A percentile compares a stretch with the other conserved stretches of the same genome.
These are phyloP conservation scores for Rhinatrema bivittatum DNA, from an alignment of 2,797 vertebrate species.

Conservation along the genomic window DNA sequence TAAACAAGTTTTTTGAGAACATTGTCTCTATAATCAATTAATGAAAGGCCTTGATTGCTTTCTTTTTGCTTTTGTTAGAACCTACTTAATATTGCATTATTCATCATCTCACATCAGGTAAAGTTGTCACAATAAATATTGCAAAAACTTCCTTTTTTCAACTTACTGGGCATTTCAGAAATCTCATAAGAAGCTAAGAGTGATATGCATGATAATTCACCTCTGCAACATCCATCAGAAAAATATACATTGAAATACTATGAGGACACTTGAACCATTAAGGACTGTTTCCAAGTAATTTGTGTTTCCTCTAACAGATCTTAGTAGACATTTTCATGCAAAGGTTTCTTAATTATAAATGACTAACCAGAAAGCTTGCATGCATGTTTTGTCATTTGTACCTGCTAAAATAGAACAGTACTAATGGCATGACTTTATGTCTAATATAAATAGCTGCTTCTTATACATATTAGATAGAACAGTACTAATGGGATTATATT, in stretches of 20 bases:
- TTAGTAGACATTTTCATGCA: fast-evolving
- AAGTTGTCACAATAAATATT: not conserved
- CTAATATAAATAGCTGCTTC: not conserved
- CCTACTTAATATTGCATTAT: not conserved
- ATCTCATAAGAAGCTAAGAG: not conserved
- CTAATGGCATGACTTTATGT: constrained; percentile 14
- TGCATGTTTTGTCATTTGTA: too few relatives aligned
- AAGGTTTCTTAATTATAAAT: not conserved
- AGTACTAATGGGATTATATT: too few relatives aligned
- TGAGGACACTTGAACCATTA: not conserved
- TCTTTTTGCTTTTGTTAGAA: not conserved
- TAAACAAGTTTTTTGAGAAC: not conserved
- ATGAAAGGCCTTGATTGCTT: not conserved
- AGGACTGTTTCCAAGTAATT: not conserved
- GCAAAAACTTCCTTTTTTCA: not conserved
- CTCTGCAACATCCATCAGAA: not conserved
- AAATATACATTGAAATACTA: not conserved
- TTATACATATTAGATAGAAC: constrained; percentile 8
- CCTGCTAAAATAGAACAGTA: too few relatives aligned
- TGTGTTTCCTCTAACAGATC: not conserved
- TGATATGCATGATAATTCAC: not conserved
- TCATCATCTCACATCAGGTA: not conserved
- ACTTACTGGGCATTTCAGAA: not conserved
- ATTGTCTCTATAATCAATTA: not conserved
- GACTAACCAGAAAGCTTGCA: not conserved